phyloP scores from a whole-genome alignment of 1,140 invertebrate species.

The Brachionus manjavacas region DNA sequence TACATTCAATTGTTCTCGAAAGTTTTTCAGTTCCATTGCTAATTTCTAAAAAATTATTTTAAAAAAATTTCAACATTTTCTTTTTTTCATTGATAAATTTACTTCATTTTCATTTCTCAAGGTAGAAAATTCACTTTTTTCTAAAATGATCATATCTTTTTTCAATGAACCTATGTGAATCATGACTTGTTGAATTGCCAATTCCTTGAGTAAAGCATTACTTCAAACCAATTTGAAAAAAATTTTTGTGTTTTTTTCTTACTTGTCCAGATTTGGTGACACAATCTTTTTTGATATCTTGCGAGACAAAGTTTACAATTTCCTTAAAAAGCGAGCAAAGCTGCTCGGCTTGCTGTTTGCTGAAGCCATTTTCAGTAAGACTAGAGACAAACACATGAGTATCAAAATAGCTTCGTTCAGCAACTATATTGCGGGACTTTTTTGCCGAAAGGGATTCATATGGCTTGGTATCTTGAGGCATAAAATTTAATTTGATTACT shows the following conservation, averaged over 20 bases:
- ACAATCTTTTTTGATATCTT: conserved; percentile 37
- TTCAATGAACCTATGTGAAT: conserved; percentile 52
- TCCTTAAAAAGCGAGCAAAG: conserved; percentile 21
- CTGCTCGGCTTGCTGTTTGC: conserved; percentile 1
- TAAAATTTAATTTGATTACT: neutral
- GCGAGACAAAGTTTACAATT: conserved; percentile 26
- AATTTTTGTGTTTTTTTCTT: neutral
- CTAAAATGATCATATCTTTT: conserved; percentile 57
- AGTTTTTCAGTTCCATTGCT: neutral
- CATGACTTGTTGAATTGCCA: conserved; percentile 54
- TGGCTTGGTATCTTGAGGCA: neutral
- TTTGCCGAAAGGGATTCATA: conserved; percentile 3
- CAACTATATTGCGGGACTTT: conserved; percentile 9
- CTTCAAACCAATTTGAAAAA: no score
- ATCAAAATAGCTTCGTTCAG: conserved; percentile 36
- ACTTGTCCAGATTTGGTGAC: conserved; percentile 36
- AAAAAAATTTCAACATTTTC: neutral
- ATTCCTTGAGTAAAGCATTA: conserved; percentile 48
- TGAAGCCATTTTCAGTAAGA: conserved; percentile 12
- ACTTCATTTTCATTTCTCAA: conserved; percentile 56
- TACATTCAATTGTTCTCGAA: neutral
- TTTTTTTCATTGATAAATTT: neutral
- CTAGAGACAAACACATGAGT: conserved; percentile 33
- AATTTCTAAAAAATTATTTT: neutral
- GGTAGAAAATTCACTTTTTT: conserved; percentile 57